Conservation (phyloP, 2,797 vertebrate genomes). For the Acanthiza pusilla region DNA sequence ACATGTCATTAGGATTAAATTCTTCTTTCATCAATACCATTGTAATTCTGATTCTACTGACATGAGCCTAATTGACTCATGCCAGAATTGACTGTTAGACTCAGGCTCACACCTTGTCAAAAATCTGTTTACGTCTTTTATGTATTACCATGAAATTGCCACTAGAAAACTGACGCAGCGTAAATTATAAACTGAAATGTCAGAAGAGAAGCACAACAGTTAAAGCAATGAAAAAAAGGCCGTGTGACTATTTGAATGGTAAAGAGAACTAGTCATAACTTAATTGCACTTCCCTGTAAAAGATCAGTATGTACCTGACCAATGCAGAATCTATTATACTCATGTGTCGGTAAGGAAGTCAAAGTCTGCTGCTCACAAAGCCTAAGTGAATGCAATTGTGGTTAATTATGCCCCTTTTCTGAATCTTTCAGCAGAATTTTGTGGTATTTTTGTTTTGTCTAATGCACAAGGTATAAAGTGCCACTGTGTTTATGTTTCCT, state of each 20-base stretch:
- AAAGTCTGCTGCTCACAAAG: background rate
- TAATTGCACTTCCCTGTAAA: background rate
- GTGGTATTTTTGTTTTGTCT: slow-evolving; percentile 22
- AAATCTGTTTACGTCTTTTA: background rate
- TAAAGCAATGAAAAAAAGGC: background rate
- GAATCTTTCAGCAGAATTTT: background rate
- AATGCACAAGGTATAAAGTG: background rate
- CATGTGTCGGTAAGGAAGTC: background rate
- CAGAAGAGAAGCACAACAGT: background rate
- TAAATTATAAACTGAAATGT: background rate
- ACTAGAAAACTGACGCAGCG: background rate
- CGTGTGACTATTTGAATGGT: background rate
- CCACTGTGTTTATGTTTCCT: background rate
- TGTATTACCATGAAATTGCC: background rate
- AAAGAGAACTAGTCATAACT: background rate
- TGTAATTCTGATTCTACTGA: background rate
- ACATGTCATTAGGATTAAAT: background rate
- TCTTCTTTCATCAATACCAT: background rate
- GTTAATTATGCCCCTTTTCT: background rate
- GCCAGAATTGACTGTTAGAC: background rate
- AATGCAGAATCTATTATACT: background rate
- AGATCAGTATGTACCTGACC: background rate
- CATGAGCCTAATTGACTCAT: background rate
- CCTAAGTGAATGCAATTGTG: background rate
- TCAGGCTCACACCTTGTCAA: slow-evolving; percentile 2